Evolutionary conservation across 1,140 invertebrate species (phyloP).

Genomic region (Drepana arcuata): DNA sequence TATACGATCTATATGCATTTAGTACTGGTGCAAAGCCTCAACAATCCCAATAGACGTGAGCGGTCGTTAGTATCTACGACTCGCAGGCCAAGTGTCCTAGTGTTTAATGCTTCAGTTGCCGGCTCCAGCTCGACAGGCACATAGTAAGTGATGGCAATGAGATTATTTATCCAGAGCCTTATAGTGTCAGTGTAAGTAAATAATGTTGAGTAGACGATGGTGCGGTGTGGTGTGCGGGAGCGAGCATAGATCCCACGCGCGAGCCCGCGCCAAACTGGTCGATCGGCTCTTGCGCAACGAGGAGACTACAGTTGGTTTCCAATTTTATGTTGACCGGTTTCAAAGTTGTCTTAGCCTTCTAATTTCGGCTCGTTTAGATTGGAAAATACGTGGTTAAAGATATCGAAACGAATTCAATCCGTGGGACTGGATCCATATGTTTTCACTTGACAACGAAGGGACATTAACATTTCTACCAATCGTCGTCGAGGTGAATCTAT

Average conservation of each 20-base stretch:
- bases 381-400: constrained; percentile 49
- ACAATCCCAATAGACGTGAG: too few relatives aligned
- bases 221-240: not conserved
- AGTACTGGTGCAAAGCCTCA: too few relatives aligned
- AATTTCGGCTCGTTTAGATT: constrained; percentile 70
- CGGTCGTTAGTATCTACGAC: too few relatives aligned
- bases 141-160: constrained; percentile 58
- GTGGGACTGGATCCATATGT: constrained; percentile 27
- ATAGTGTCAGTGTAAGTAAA: constrained; percentile 53
- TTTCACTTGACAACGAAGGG: constrained; percentile 26
- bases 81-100: too few relatives aligned
- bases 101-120: constrained; percentile 26
- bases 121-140: constrained; percentile 29
- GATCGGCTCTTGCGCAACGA: constrained; percentile 59
- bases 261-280: constrained; percentile 58
- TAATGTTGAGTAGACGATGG: constrained; percentile 11
- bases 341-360: constrained; percentile 66
- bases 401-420: constrained; percentile 24
- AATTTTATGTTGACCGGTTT: constrained; percentile 72
- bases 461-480: constrained; percentile 13
- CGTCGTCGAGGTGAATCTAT: constrained; percentile 9
- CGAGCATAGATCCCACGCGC: constrained; percentile 50
- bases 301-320: constrained; percentile 66
- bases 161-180: constrained; percentile 53
- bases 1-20: too few relatives aligned